Conservation (phyloP, 2,113 vertebrate species). For the Psephotus haematonotus region DNA sequence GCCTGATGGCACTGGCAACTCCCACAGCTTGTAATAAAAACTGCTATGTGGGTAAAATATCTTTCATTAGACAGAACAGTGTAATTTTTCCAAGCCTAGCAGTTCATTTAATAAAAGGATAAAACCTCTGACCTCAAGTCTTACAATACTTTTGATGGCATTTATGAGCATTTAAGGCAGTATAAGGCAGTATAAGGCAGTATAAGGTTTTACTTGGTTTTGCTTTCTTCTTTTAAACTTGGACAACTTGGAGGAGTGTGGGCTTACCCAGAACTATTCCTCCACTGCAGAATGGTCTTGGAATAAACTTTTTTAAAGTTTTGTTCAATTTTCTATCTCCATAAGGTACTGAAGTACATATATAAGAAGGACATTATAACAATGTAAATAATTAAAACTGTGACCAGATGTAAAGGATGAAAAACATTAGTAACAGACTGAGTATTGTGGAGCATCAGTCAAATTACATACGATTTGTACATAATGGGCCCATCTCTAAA, state of each 20-base stretch:
- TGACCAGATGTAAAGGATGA: neutral
- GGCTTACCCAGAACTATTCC: neutral
- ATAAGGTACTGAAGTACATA: neutral
- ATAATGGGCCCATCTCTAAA: neutral
- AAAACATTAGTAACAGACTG: neutral
- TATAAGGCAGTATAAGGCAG: no score
- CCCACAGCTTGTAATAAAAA: neutral
- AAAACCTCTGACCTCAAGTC: neutral
- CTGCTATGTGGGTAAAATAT: neutral
- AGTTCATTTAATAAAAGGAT: neutral
- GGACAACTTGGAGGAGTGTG: neutral
- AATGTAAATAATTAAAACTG: neutral
- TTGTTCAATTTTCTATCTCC: no score
- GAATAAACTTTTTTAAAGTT: no score
- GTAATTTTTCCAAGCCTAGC: neutral
- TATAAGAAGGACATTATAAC: neutral
- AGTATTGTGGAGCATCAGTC: neutral
- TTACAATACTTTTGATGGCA: neutral
- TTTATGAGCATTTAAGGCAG: neutral
- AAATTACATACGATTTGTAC: fast-evolving
- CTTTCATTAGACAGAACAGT: neutral
- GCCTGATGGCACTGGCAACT: fast-evolving
- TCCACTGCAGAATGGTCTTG: neutral
- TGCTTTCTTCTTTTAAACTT: neutral
- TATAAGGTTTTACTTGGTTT: neutral